These are phyloP conservation scores for Tinea semifulvella DNA, from an alignment of 2,888 invertebrate genomes.

Conservation along the genomic window DNA sequence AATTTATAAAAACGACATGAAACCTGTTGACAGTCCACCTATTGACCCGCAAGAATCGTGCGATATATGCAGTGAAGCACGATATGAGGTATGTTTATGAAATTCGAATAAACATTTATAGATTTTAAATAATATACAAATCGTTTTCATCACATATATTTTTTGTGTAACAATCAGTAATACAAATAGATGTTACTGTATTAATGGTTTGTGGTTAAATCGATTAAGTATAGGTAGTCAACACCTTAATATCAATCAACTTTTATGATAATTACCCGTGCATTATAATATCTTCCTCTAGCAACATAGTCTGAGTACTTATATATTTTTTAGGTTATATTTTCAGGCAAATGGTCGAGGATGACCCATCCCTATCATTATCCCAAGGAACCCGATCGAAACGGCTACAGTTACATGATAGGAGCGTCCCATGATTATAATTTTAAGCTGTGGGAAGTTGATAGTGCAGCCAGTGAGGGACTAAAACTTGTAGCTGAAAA, in stretches of 20 bases:
- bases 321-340: slow-evolving; percentile 32
- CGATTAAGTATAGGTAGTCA: too few relatives aligned
- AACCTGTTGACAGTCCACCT: slow-evolving; percentile 40
- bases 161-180: too few relatives aligned
- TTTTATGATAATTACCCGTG: too few relatives aligned
- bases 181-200: too few relatives aligned
- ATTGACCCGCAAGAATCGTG: slow-evolving; percentile 27
- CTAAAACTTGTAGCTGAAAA: slow-evolving; percentile 37
- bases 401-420: slow-evolving; percentile 49
- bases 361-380: slow-evolving; percentile 46
- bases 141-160: too few relatives aligned
- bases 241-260: too few relatives aligned
- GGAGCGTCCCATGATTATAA: slow-evolving; percentile 45
- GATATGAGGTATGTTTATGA: slow-evolving; percentile 44
- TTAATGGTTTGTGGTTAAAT: too few relatives aligned
- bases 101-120: too few relatives aligned
- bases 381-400: slow-evolving; percentile 48
- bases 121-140: too few relatives aligned
- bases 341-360: slow-evolving; percentile 50
- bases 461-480: slow-evolving; percentile 33
- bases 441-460: slow-evolving; percentile 40
- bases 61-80: slow-evolving; percentile 48
- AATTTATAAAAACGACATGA: slow-evolving; percentile 35
- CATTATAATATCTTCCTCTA: too few relatives aligned
- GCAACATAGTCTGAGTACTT: too few relatives aligned